Evolutionary conservation across 2,888 invertebrate genomes (phyloP).

Genomic region (Microctonus aethiopoides): DNA sequence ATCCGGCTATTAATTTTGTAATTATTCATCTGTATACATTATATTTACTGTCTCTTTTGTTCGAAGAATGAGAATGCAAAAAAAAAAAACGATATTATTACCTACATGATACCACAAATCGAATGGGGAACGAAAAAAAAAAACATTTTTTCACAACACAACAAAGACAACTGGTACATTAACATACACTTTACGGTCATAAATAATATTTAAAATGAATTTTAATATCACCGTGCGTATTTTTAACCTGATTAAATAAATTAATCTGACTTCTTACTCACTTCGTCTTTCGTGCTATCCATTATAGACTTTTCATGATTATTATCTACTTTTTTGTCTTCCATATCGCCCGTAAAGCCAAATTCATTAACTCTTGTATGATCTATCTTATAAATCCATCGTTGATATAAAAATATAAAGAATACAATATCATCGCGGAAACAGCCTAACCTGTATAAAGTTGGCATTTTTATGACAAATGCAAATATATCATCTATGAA

Average conservation of each 20-base stretch:
- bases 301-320: slow-evolving; percentile 37
- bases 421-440: slow-evolving; percentile 99
- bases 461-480: slow-evolving; percentile 99
- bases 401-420: slow-evolving; percentile 98
- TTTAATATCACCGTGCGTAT: slow-evolving; percentile 32
- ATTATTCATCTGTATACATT: background rate
- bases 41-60: background rate
- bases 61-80: too few species aligned
- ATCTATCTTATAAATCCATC: slow-evolving; percentile 98
- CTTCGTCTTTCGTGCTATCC: slow-evolving; percentile 40
- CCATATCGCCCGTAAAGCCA: slow-evolving; percentile 96
- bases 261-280: slow-evolving; percentile 57
- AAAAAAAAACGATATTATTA: background rate
- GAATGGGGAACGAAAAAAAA: background rate
- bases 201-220: slow-evolving; percentile 39
- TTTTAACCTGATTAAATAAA: slow-evolving; percentile 11
- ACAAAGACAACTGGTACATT: background rate
- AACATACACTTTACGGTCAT: slow-evolving; percentile 33
- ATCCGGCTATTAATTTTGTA: background rate
- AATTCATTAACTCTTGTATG: slow-evolving; percentile 96
- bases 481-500: slow-evolving; percentile 99
- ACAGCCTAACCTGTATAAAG: slow-evolving; percentile 97
- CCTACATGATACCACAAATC: background rate
- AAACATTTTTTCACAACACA: too few species aligned
- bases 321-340: slow-evolving; percentile 67